Base-by-base conservation (phyloP, 2,113 vertebrate species). In the Strix aluco region DNA sequence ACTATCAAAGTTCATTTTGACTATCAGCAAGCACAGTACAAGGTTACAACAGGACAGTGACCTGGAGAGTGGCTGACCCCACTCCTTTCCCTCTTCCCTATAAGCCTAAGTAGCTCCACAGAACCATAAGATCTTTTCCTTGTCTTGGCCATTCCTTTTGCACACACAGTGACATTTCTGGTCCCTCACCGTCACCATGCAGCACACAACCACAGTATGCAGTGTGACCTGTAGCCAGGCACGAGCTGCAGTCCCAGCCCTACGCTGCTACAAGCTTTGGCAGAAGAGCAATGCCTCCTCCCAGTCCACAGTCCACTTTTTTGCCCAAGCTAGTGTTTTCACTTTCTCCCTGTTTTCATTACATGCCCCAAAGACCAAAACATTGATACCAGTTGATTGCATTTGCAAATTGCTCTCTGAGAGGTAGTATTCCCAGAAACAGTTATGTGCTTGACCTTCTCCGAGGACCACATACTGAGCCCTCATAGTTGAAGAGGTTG, bases 251-350 rank as follows among this genome's bases (percentile, higher is more conserved):
- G 10, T 18, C 13, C 15, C 51, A 32, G 16, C 32, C 66, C 34
- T 6, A 15, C 0, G 0, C n/a, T 42, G 15, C 34, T 18, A 18
- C 8, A 22, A 52, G 8, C 13, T 42, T 21, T 5, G 16, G 26
- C 0, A 11, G 13, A 57, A 15, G 2, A 54, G 0, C 13, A 25
- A 11, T 0, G 4, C 0, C 42, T 40, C 7, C 19, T 34, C 25
- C 16, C 19, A 27, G 61, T 11, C 15, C 57, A 66, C 5, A 83
- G 25, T 12, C 61, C 23, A 19, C 13, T 16, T 15, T 46, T 20
- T 51, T 4, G 5, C 22, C 17, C 3, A 9, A 21, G 22, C 4
- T 5, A 1, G 2, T n/a, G 13, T 12, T 10, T 2, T 0, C 5
- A 51, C 4, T 57, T 72, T 66, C 23, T 15, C 51, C 23, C 19